A percentile compares a stretch with the other conserved stretches of the same genome.
These are phyloP conservation scores for Oreochromis spilurus DNA, from an alignment of 2,113 vertebrate species.

Conservation along the genomic window DNA sequence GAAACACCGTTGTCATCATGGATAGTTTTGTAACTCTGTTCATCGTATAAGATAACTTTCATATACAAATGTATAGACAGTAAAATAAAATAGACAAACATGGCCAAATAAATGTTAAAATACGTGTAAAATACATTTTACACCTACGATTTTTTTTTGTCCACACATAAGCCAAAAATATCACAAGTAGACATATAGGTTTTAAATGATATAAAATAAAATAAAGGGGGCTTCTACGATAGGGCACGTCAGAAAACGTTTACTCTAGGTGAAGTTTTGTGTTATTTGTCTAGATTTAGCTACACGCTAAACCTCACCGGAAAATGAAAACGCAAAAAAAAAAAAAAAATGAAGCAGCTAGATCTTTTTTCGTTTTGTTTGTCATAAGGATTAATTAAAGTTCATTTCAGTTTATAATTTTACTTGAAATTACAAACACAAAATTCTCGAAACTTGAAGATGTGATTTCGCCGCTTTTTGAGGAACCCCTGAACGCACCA, in stretches of 20 bases:
- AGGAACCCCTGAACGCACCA: background rate
- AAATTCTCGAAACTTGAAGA: accelerated
- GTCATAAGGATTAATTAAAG: background rate
- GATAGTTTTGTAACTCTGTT: no score
- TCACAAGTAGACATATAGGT: no score
- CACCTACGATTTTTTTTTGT: no score
- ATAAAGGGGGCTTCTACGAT: no score
- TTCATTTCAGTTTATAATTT: background rate
- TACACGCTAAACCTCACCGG: background rate
- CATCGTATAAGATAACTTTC: no score
- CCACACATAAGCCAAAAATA: no score
- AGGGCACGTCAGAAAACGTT: no score
- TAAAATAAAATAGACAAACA: background rate
- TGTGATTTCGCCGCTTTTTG: background rate
- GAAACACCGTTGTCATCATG: no score
- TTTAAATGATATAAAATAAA: no score
- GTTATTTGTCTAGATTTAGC: background rate
- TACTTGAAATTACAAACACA: background rate
- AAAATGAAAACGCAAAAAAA: background rate
- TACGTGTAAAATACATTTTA: background rate
- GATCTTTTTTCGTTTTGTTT: background rate
- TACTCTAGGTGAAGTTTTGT: no score
- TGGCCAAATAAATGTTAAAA: background rate
- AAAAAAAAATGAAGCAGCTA: background rate
- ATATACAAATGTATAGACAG: background rate